Evolutionary conservation across 2,888 invertebrate species (phyloP), one percentile per base, ranked within the genome.

Genomic region (Liopterus haemorrhoidalis): DNA sequence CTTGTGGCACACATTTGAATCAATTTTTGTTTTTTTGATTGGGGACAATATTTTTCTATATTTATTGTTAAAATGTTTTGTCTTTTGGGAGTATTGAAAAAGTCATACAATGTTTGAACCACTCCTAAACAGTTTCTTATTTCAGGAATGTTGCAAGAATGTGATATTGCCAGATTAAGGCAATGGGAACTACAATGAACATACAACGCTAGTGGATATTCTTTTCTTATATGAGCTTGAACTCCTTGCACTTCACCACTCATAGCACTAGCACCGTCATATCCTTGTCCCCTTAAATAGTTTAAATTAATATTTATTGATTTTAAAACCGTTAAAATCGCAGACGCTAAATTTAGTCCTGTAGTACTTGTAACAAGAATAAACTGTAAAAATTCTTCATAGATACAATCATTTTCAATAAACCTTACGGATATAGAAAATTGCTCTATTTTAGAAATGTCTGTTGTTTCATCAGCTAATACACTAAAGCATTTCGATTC

Each of bases 401-500:
- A 38, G 39, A 2, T 39, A 18, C 14, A 24, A 27, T 24, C 14
- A 37, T 45, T 31, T 32, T 45, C 45, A 27, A 45, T 19, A 51
- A 57, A 58, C 25, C 58, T 47, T 37, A 52, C 47, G 36, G 58
- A 56, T 40, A 57, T 40, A 25, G 57, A 56, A 49, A 59, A 52
- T 48, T 59, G 57, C 51, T 60, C 57, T 28, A 50, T 49, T 14
- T 52, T 50, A 30, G 51, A 46, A 15, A 58, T 51, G 53, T 60
- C 60, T 21, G 56, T 54, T 36, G 58, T 59, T 53, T 57, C 59
- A 48, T 59, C 58, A 36, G 58, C 61, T 31, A 60, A 38, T 27
- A 60, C 49, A 18, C 57, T 50, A 46, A 59, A 63, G 46, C 49
- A 53, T 38, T 52, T 43, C 37, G 56, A 44, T 41, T 49, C 45